phyloP scores from a whole-genome alignment of 2,888 invertebrate species.

The Mythimna pallens region DNA sequence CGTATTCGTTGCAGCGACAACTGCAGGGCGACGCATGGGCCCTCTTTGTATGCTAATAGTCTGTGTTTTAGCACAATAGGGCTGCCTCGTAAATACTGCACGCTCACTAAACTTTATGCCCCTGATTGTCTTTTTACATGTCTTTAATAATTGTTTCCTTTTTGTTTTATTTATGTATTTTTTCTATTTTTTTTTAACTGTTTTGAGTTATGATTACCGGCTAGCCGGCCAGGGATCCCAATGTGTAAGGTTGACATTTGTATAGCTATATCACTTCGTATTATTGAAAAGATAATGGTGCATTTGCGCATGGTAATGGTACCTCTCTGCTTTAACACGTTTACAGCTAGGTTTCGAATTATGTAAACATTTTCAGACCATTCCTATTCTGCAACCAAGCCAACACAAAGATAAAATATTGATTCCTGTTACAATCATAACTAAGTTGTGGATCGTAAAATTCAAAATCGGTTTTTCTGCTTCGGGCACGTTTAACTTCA shows the following conservation, averaged over 20 bases:
- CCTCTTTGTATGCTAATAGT: slow-evolving; percentile 83
- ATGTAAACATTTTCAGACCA: no score
- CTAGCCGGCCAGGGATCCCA: neutral
- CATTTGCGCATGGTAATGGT: no score
- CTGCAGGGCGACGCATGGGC: slow-evolving; percentile 70
- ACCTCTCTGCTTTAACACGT: no score
- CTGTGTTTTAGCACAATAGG: slow-evolving; percentile 76
- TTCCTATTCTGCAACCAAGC: no score
- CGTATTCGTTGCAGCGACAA: slow-evolving; percentile 68
- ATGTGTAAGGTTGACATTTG: neutral
- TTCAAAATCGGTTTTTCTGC: neutral
- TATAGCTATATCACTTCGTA: no score
- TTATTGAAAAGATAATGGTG: no score
- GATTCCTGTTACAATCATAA: neutral
- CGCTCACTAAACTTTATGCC: slow-evolving; percentile 45
- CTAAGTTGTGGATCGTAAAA: neutral
- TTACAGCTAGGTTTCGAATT: no score
- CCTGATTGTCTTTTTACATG: slow-evolving; percentile 47
- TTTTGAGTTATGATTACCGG: slow-evolving; percentile 8
- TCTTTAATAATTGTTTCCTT: slow-evolving; percentile 48
- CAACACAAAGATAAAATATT: neutral
- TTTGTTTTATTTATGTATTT: slow-evolving; percentile 17
- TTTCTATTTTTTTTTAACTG: neutral
- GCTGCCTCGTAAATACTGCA: slow-evolving; percentile 62
- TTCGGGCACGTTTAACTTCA: neutral